Evolutionary conservation across 2,797 vertebrate genomes (phyloP).

Genomic region (Aplochiton taeniatus): DNA sequence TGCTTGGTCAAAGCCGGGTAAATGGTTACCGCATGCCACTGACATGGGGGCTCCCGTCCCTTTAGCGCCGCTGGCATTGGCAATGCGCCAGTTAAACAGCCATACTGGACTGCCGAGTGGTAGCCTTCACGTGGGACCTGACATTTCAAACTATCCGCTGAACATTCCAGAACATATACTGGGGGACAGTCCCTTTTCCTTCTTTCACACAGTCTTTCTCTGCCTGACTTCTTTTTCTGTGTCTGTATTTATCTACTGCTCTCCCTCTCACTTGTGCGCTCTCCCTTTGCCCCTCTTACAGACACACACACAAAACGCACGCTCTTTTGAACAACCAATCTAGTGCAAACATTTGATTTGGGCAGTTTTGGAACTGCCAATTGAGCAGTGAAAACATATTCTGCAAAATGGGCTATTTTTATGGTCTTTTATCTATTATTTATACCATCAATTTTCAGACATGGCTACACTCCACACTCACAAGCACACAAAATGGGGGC

Average conservation of each 20-base stretch:
- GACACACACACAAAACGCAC: not conserved
- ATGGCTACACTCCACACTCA: constrained; percentile 42
- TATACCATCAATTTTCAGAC: constrained; percentile 51
- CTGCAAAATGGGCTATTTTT: constrained; percentile 51
- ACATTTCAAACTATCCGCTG: too few species aligned
- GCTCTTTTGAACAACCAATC: constrained; percentile 2
- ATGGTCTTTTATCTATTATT: constrained; percentile 58
- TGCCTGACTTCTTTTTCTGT: not conserved
- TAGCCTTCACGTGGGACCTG: constrained; percentile 13
- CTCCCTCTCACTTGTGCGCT: not conserved
- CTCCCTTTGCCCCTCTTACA: constrained; percentile 13
- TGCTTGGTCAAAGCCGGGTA: constrained; percentile 57
- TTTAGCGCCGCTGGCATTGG: constrained; percentile 50
- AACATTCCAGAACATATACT: too few species aligned
- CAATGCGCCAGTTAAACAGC: constrained; percentile 55
- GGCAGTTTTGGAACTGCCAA: constrained; percentile 4
- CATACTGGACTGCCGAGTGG: constrained; percentile 46
- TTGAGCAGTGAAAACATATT: constrained; percentile 20
- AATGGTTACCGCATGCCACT: constrained; percentile 56
- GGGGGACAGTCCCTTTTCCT: too few species aligned
- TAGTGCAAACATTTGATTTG: constrained; percentile 34
- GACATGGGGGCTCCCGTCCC: constrained; percentile 63
- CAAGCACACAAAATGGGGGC: constrained; percentile 45
- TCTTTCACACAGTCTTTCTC: too few species aligned
- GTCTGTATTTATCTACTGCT: constrained; percentile 12